Evolutionary conservation across 53 echinoderm and acorn worm species (phyloP).

Genomic region (Astropecten irregularis): DNA sequence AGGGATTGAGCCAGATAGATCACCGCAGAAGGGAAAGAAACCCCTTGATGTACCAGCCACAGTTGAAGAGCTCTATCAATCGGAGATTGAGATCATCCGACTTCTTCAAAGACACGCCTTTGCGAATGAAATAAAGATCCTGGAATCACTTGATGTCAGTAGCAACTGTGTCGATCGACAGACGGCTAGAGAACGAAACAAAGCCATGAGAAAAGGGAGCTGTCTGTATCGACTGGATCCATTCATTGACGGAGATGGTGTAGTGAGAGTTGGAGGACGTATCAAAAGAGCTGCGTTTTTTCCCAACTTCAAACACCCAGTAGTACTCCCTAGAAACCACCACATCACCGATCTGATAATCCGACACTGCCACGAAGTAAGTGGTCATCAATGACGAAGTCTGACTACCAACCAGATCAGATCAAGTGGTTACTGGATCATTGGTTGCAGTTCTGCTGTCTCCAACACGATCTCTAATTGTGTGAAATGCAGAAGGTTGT

Average conservation of each 20-base stretch:
- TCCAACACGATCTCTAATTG: slow-evolving; percentile 3
- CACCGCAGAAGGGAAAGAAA: neutral
- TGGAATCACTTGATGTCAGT: neutral
- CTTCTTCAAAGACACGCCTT: slow-evolving; percentile 31
- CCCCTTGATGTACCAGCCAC: neutral
- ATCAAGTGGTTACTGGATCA: slow-evolving; percentile 34
- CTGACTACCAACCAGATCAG: slow-evolving; percentile 49
- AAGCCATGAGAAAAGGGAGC: slow-evolving; percentile 20
- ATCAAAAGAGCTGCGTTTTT: slow-evolving; percentile 21
- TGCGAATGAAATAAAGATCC: slow-evolving; percentile 19
- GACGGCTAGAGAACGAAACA: slow-evolving; percentile 12
- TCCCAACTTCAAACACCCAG: slow-evolving; percentile 35
- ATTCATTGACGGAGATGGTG: slow-evolving; percentile 30
- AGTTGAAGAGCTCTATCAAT: slow-evolving; percentile 23
- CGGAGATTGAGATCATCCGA: slow-evolving; percentile 29
- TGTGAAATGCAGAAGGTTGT: no score
- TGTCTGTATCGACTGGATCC: slow-evolving; percentile 32
- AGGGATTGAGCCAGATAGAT: neutral
- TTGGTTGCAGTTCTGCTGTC: slow-evolving; percentile 58
- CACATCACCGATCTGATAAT: slow-evolving; percentile 24
- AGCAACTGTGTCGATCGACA: slow-evolving; percentile 2
- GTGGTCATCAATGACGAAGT: slow-evolving; percentile 40
- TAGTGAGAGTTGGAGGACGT: slow-evolving; percentile 40
- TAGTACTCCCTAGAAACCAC: slow-evolving; percentile 27
- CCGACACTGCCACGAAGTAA: slow-evolving; percentile 23